These are phyloP conservation scores for Trissoscelio sp. DNA, from an alignment of 2,888 invertebrate genomes.

Conservation along the genomic window DNA sequence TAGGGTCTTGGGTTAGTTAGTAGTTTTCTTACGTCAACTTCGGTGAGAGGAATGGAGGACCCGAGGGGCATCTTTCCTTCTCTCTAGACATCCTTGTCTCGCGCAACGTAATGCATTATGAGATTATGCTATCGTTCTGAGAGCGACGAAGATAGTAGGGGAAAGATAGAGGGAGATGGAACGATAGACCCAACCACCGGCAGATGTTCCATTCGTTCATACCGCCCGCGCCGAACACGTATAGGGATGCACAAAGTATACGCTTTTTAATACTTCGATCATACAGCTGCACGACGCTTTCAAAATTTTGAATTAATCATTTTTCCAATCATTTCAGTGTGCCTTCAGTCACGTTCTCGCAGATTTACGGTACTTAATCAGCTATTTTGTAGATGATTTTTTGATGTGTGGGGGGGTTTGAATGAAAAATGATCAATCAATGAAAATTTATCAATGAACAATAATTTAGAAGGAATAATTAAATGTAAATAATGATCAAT, in stretches of 20 bases:
- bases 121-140: conserved; percentile 11
- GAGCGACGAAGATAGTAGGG: conserved; percentile 28
- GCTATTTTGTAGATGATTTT: no score
- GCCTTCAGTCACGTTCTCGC: conserved; percentile 41
- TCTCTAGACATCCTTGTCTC: conserved; percentile 43
- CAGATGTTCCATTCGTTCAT: conserved; percentile 82
- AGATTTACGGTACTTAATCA: conserved; percentile 14
- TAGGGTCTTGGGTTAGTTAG: conserved; percentile 60
- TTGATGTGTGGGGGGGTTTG: no score
- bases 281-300: conserved; percentile 62
- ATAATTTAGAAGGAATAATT: no score
- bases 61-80: conserved; percentile 47
- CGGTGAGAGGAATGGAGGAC: conserved; percentile 62
- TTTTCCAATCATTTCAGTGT: conserved; percentile 35
- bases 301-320: conserved; percentile 54
- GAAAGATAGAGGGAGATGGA: conserved; percentile 29
- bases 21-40: conserved; percentile 48
- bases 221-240: conserved; percentile 74
- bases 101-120: conserved; percentile 52
- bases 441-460: no score
- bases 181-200: conserved; percentile 75
- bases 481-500: no score
- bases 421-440: no score
- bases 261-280: conserved; percentile 54
- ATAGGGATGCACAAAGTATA: conserved; percentile 63